Evolutionary conservation across 2,113 vertebrate genomes (phyloP), one percentile per base, ranked within the genome.

Genomic region (Caloenas nicobarica): DNA sequence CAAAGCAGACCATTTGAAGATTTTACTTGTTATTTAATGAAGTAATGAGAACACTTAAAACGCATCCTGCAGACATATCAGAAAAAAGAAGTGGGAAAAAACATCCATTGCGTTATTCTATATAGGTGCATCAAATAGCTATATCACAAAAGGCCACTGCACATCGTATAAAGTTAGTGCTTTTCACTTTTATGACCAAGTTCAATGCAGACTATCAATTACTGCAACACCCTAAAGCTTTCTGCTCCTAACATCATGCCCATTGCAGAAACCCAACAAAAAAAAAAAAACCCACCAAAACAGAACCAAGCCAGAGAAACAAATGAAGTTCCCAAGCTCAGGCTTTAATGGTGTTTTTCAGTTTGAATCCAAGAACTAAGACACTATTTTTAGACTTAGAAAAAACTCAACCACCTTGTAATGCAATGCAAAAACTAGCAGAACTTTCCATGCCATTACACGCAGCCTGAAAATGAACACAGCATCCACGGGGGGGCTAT

Each of bases 401-500:
- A 69, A 83, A 71, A 21, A 3, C 0, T 3, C 34, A 53, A 11
- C 21, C 29, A 70, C 24, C 12, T 19, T 56, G 10, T 22, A 80
- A n/a, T 14, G 11, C 11, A 58, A 79, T 5, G 44, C 8, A 83
- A 83, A 81, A 80, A 4, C 1, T 8, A 72, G 11, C 1, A 74
- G 25, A 66, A 83, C 31, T 65, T 89, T 40, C 28, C 13, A 36
- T 16, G 57, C n/a, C 38, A 29, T n/a, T 81, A 64, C 11, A 86
- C 83, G n/a, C 17, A 73, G n/a, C n/a, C 13, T 74, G 25, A 36
- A 91, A 88, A 82, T 2, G 31, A 11, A 53, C 86, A 65, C 3
- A 51, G 54, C 5, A 3, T 25, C 29, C 18, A 51, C 0, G 0
- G 16, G 19, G 8, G 42, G 12, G 14, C 28, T 69, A 77, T 73